Conservation (phyloP, 2,888 invertebrate species). For the Nomada ruficornis region DNA sequence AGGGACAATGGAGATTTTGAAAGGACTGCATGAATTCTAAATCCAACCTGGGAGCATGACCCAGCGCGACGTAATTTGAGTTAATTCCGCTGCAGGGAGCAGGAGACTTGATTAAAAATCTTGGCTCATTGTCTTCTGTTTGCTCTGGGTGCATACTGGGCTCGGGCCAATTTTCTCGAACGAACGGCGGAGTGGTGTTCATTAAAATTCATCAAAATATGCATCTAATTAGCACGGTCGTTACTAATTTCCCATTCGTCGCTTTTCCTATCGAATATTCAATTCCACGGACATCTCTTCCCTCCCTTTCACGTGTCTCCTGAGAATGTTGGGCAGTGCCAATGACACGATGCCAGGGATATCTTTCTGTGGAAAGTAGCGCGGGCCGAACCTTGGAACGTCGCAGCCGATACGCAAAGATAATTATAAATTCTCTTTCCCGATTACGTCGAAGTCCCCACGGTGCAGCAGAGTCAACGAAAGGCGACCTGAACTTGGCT, state of each 20-base stretch:
- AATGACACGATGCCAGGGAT: slow-evolving; percentile 10
- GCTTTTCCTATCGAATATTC: slow-evolving; percentile 44
- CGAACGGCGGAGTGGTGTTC: slow-evolving; percentile 60
- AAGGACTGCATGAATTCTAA: slow-evolving; percentile 82
- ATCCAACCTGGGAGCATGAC: slow-evolving; percentile 75
- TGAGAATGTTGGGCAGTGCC: slow-evolving; percentile 3
- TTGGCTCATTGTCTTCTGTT: slow-evolving; percentile 82
- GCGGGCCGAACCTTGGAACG: slow-evolving; percentile 18
- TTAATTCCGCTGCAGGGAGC: slow-evolving; percentile 82
- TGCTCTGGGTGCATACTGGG: slow-evolving; percentile 79
- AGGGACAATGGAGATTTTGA: slow-evolving; percentile 78
- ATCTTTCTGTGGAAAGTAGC: slow-evolving; percentile 1
- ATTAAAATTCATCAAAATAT: slow-evolving; percentile 79
- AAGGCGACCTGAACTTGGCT: slow-evolving; percentile 75
- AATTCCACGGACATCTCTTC: slow-evolving; percentile 24
- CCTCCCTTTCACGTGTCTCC: slow-evolving; percentile 1
- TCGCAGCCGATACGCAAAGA: slow-evolving; percentile 54
- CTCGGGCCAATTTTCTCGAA: slow-evolving; percentile 79
- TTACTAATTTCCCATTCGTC: slow-evolving; percentile 33
- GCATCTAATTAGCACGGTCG: slow-evolving; percentile 38
- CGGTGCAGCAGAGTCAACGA: slow-evolving; percentile 77
- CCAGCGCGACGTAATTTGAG: slow-evolving; percentile 82
- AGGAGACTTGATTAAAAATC: slow-evolving; percentile 82
- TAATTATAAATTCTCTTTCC: slow-evolving; percentile 83
- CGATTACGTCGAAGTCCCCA: slow-evolving; percentile 74